These are phyloP conservation scores for Panonychus citri DNA, from an alignment of 1,140 invertebrate species.

Conservation along the genomic window DNA sequence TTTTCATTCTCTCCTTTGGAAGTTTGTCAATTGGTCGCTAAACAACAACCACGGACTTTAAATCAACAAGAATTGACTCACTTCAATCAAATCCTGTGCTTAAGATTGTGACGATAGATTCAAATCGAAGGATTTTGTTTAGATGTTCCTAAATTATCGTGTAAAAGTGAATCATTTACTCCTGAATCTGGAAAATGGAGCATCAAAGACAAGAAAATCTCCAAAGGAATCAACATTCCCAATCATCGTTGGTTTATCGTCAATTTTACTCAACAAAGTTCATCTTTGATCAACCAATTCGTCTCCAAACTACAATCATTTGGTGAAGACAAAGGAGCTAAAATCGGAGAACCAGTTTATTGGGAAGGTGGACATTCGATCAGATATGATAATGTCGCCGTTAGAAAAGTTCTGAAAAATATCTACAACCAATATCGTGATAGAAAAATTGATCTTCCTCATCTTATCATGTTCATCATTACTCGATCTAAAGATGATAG, in stretches of 20 bases:
- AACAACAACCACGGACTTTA: constrained; percentile 16
- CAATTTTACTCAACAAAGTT: neutral
- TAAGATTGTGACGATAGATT: constrained; percentile 4
- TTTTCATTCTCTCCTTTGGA: constrained; percentile 19
- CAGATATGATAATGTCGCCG: neutral
- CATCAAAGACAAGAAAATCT: neutral
- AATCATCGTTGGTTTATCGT: neutral
- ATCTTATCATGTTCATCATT: neutral
- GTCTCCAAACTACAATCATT: neutral
- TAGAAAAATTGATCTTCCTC: neutral
- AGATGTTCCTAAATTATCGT: neutral
- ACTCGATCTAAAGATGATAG: neutral
- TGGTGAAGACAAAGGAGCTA: neutral
- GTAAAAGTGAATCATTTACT: neutral
- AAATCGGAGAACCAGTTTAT: neutral
- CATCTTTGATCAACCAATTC: neutral
- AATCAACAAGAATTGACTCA: constrained; percentile 8
- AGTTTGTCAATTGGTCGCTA: constrained; percentile 18
- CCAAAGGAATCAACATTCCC: neutral
- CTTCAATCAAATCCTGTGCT: constrained; percentile 12
- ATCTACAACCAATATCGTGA: neutral
- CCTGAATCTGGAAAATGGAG: neutral
- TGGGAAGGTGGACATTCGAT: neutral
- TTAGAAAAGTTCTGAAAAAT: neutral
- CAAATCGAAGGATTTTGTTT: constrained; percentile 5